Conservation (phyloP, 1,140 invertebrate genomes). For the Pinna nobilis region DNA sequence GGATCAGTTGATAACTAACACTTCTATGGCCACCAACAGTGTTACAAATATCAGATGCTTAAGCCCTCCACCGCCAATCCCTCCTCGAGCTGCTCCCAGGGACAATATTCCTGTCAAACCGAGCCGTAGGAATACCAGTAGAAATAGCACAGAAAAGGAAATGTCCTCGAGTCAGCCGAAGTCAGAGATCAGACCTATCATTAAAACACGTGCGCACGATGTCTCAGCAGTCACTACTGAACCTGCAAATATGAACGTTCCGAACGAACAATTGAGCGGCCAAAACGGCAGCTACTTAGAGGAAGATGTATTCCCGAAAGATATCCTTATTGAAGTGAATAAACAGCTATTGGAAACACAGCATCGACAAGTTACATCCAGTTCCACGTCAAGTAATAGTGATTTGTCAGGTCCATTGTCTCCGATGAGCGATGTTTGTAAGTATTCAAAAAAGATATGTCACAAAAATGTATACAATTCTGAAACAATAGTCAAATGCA, state of each 20-base stretch:
- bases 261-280: background rate
- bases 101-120: background rate
- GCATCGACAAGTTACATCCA: background rate
- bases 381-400: background rate
- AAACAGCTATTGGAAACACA: constrained; percentile 30
- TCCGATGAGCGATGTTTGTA: constrained; percentile 8
- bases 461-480: too few species aligned
- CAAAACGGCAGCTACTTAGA: constrained; percentile 1
- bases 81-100: background rate
- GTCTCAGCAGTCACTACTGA: background rate
- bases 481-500: too few species aligned
- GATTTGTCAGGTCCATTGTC: background rate
- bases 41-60: constrained; percentile 11
- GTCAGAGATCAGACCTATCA: background rate
- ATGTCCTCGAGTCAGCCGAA: background rate
- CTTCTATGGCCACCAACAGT: background rate
- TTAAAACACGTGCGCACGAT: background rate
- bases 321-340: constrained; percentile 2
- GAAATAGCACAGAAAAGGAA: background rate
- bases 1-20: constrained; percentile 33
- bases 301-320: constrained; percentile 22
- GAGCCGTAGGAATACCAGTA: background rate
- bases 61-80: constrained; percentile 12
- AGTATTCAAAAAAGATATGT: too few species aligned
- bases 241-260: background rate